These are phyloP conservation scores for Sapajus apella DNA, from an alignment of 2,113 vertebrate genomes.

Conservation along the genomic window DNA sequence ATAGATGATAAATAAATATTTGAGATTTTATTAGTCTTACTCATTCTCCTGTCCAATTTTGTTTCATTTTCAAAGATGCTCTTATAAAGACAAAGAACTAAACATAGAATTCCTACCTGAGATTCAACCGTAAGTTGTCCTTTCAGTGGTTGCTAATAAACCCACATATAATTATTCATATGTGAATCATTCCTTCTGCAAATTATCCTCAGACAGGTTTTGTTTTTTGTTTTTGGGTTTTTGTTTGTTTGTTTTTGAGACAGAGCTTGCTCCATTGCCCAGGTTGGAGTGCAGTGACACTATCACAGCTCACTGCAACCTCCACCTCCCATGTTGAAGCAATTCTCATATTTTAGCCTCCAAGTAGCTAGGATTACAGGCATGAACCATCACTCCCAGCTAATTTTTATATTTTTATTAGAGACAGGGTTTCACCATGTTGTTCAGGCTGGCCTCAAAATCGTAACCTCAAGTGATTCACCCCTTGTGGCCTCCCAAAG, in stretches of 20 bases:
- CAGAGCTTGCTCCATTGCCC: neutral
- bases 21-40: neutral
- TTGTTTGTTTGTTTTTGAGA: neutral
- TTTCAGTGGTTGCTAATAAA: neutral
- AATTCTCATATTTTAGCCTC: neutral
- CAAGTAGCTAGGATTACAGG: neutral
- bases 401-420: neutral
- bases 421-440: neutral
- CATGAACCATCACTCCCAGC: neutral
- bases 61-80: neutral
- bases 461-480: neutral
- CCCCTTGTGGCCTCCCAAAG: neutral
- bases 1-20: neutral
- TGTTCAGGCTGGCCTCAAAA: neutral
- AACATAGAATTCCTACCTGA: neutral
- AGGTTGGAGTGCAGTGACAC: neutral
- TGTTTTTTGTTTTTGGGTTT: neutral
- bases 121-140: neutral
- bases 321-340: rapidly evolving
- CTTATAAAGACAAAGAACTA: neutral
- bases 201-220: neutral
- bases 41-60: neutral
- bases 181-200: neutral
- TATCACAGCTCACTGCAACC: too few species aligned
- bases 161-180: neutral